Evolutionary conservation across 2,113 vertebrate genomes (phyloP).

Genomic region (Microcebus murinus): DNA sequence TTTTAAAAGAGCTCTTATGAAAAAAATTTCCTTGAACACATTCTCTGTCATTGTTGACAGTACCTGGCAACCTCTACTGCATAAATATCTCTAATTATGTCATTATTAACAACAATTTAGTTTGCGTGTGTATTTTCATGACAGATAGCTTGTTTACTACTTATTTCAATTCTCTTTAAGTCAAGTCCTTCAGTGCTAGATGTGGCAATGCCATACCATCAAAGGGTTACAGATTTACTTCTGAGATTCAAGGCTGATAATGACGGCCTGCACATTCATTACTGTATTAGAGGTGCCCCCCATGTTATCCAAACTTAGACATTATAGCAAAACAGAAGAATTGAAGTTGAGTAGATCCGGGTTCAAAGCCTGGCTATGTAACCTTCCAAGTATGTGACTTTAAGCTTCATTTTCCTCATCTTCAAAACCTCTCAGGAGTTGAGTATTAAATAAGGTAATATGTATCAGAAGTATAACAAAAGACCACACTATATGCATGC

Average conservation of each 20-base stretch:
- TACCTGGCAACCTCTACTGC: neutral
- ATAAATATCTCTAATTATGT: neutral
- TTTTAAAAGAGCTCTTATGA: neutral
- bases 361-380: neutral
- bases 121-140: neutral
- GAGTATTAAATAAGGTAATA: neutral
- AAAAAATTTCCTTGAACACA: neutral
- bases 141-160: neutral
- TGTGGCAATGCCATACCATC: neutral
- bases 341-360: neutral
- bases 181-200: neutral
- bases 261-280: rapidly evolving
- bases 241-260: neutral
- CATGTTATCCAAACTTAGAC: neutral
- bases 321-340: neutral
- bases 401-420: neutral
- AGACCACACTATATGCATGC: neutral
- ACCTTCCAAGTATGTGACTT: neutral
- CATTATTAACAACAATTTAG: neutral
- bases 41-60: neutral
- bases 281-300: neutral
- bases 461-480: neutral
- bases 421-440: neutral
- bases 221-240: neutral
- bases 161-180: neutral